Conservation (phyloP, 2,113 vertebrate genomes). For the Corynorhinus townsendii region DNA sequence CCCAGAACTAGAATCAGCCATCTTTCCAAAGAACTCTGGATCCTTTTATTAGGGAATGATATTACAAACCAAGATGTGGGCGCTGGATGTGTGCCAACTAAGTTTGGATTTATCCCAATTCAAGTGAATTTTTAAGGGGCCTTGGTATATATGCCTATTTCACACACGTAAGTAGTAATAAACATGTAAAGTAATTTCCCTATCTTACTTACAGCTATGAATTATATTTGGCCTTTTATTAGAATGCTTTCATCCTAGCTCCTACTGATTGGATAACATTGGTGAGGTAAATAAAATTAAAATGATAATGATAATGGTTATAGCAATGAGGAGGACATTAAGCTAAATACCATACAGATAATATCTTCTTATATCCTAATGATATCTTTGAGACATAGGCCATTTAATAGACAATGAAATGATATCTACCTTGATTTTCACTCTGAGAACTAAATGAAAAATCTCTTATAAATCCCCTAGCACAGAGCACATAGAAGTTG, state of each 20-base stretch:
- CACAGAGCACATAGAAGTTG: not conserved
- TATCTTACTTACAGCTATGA: not conserved
- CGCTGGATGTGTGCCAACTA: not conserved
- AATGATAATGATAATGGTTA: slow-evolving; percentile 8
- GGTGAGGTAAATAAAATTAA: slow-evolving; percentile 11
- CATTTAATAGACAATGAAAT: slow-evolving; percentile 11
- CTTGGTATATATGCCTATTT: not conserved
- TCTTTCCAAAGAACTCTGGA: not conserved
- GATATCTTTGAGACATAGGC: not conserved
- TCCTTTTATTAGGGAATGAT: not conserved
- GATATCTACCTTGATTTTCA: not conserved
- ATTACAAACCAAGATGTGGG: not conserved
- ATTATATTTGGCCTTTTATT: not conserved
- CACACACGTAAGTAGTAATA: not conserved
- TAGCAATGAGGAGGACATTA: slow-evolving; percentile 4
- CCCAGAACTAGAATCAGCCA: not conserved
- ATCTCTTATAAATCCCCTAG: not conserved
- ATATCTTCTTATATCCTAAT: not conserved
- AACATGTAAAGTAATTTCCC: not conserved
- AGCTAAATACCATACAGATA: not conserved
- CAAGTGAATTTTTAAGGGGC: not conserved
- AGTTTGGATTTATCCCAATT: not conserved
- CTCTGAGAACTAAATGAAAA: slow-evolving; percentile 27
- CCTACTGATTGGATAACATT: not conserved
- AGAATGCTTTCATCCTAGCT: not conserved